Conservation (phyloP, 53 echinoderm and acorn worm genomes). For the Echinometra lucunter region DNA sequence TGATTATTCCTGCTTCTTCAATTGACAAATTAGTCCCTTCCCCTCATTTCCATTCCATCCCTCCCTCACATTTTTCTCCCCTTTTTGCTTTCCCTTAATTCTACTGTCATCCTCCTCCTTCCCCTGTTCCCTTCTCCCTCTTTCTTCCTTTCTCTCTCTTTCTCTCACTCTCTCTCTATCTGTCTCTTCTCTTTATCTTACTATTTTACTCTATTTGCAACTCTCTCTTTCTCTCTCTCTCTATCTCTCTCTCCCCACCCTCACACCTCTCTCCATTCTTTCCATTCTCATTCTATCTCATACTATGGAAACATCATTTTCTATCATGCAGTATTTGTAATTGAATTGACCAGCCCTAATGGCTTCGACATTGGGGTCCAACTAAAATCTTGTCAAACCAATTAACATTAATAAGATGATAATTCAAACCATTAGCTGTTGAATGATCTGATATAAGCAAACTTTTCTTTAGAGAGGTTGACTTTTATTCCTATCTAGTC, state of each 20-base stretch:
- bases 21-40: background rate
- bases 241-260: background rate
- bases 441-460: conserved; percentile 12
- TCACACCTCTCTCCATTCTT: background rate
- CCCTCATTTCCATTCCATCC: background rate
- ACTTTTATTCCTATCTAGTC: background rate
- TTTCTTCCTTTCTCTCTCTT: background rate
- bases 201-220: background rate
- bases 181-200: background rate
- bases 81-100: background rate
- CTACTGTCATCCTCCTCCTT: background rate
- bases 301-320: background rate
- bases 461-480: background rate
- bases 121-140: background rate
- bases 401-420: conserved; percentile 9
- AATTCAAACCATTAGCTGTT: background rate
- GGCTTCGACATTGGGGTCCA: background rate
- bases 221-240: background rate
- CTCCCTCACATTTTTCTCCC: background rate
- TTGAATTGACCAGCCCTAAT: conserved; percentile 31
- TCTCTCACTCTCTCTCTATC: background rate
- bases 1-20: conserved; percentile 7
- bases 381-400: conserved; percentile 32
- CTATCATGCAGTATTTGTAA: background rate
- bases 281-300: background rate